Evolutionary conservation across 2,797 vertebrate species (phyloP), one percentile per base, ranked within the genome.

Genomic region (Halcyon badia): DNA sequence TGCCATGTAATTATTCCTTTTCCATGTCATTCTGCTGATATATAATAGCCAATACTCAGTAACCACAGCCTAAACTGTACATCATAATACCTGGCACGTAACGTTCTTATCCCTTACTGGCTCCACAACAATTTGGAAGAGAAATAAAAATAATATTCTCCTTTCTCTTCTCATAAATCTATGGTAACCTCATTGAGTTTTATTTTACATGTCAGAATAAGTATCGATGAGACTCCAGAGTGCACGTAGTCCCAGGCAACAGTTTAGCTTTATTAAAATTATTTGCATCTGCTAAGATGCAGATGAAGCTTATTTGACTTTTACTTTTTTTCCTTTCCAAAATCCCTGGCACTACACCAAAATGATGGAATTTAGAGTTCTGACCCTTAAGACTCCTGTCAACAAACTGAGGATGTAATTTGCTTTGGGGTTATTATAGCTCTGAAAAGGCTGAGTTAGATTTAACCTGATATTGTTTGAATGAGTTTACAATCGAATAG

Each of bases 321-420:
- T 33, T 24, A 12, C 1, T 31, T 37, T 30, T 62, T 64, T 64
- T 49, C 22, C 37, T 37, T 85, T 80, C 28, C 28, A 30, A 70
- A 85, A 78, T 51, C 42, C 81, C 61, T 96, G 90, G 80, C 79
- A 18, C 8, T 58, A 33, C 35, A 79, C 28, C 10, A 24, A 28
- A 30, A n/a, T 20, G 12, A 51, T 92, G 84, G 82, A 96, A 96
- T 91, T 86, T 49, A 33, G 60, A 58, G 25, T 86, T 93, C 66
- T 87, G 79, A 62, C 75, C 76, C 70, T 66, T 87, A 78, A 69
- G 48, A 69, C 33, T 77, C 58, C 73, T 92, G 62, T 94, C 77
- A 87, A 56, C 51, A 77, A 81, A 79, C 48, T 49, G 69, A 91
- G 79, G 65, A 85, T 87, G 46, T 22, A 83, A 82, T 91, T 91